phyloP scores from a whole-genome alignment of 2,888 invertebrate genomes.

The Lamellibrachia columna region DNA sequence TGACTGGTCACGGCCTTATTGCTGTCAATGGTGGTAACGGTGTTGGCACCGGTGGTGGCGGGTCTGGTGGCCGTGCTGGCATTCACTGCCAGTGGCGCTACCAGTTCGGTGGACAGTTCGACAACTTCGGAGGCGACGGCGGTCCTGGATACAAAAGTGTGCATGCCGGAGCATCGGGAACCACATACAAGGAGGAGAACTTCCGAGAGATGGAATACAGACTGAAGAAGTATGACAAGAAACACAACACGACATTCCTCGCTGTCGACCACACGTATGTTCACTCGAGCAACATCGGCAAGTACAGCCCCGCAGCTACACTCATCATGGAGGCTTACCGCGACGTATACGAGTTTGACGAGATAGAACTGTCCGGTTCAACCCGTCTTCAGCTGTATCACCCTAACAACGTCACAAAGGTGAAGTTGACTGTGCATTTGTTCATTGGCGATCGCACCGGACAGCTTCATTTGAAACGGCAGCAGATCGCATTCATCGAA shows the following conservation, averaged over 20 bases:
- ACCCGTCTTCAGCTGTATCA: slow-evolving; percentile 47
- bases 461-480: slow-evolving; percentile 43
- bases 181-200: slow-evolving; percentile 52
- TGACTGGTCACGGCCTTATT: slow-evolving; percentile 53
- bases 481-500: slow-evolving; percentile 45
- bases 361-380: slow-evolving; percentile 48
- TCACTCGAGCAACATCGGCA: slow-evolving; percentile 46
- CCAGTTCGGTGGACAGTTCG: slow-evolving; percentile 50
- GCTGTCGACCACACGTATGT: slow-evolving; percentile 50
- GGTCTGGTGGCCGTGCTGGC: slow-evolving; percentile 51
- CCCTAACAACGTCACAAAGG: slow-evolving; percentile 37
- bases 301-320: slow-evolving; percentile 41
- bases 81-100: slow-evolving; percentile 50
- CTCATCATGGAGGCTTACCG: slow-evolving; percentile 49
- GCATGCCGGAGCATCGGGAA: slow-evolving; percentile 52
- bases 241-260: slow-evolving; percentile 49
- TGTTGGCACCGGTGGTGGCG: slow-evolving; percentile 48
- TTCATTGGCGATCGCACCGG: slow-evolving; percentile 54
- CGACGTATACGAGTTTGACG: slow-evolving; percentile 49
- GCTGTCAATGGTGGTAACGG: slow-evolving; percentile 50
- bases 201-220: slow-evolving; percentile 50
- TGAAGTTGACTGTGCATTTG: slow-evolving; percentile 44
- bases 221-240: slow-evolving; percentile 49
- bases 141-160: slow-evolving; percentile 30
- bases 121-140: slow-evolving; percentile 51